These are phyloP conservation scores for Hirundo rustica DNA, from an alignment of 2,797 vertebrate genomes.

Conservation along the genomic window DNA sequence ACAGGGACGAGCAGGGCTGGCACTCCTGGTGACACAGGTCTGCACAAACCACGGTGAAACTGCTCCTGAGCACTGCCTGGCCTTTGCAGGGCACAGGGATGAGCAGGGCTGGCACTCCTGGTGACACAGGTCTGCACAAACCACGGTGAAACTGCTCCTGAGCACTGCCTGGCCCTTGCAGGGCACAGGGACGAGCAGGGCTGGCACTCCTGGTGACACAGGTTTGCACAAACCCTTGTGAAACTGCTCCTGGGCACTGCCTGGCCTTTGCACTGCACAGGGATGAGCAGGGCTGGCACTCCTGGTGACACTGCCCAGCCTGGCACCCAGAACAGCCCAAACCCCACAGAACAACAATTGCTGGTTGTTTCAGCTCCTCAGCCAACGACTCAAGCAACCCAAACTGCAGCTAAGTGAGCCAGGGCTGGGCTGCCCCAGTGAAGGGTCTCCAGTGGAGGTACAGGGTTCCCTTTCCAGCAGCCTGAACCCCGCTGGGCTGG, in stretches of 20 bases:
- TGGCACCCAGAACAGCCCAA: not conserved
- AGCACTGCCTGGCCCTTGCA: not conserved
- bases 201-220: too few relatives aligned
- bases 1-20: not conserved
- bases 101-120: too few relatives aligned
- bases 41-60: too few relatives aligned
- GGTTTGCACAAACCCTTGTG: too few relatives aligned
- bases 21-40: too few relatives aligned
- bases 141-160: rapidly evolving
- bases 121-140: not conserved
- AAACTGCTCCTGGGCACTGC: too few relatives aligned
- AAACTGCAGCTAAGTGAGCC: not conserved
- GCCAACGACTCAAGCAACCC: not conserved
- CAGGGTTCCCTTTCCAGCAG: not conserved
- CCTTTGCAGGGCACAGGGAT: too few relatives aligned
- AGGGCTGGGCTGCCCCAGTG: rapidly evolving
- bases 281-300: too few relatives aligned
- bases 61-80: too few relatives aligned
- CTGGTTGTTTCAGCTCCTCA: not conserved
- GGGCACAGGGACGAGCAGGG: rapidly evolving
- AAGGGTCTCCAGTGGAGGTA: not conserved
- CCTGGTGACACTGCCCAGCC: not conserved
- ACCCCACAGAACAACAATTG: not conserved
- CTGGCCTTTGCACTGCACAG: too few relatives aligned
- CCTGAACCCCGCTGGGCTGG: not conserved